These are phyloP conservation scores for Choreutis nemorana DNA, from an alignment of 2,888 invertebrate genomes.

Conservation along the genomic window DNA sequence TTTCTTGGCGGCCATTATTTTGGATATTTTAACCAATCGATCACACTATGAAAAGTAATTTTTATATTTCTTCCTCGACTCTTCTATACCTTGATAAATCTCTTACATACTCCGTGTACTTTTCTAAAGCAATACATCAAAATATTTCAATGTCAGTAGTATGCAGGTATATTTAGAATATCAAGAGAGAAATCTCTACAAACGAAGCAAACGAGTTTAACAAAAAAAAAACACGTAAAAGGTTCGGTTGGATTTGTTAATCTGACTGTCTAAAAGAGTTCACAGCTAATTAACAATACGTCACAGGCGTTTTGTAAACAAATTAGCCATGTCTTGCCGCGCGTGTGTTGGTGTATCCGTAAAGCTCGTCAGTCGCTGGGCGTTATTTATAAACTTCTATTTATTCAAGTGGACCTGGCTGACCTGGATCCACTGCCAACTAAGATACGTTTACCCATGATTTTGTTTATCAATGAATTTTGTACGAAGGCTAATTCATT, in stretches of 20 bases:
- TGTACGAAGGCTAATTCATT: no score
- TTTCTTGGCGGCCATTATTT: slow-evolving; percentile 39
- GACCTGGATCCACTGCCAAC: slow-evolving; percentile 52
- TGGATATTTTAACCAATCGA: slow-evolving; percentile 51
- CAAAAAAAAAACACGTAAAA: no score
- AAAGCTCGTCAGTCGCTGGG: slow-evolving; percentile 19
- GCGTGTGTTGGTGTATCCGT: slow-evolving; percentile 16
- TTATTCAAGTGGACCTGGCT: slow-evolving; percentile 43
- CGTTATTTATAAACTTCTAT: slow-evolving; percentile 58
- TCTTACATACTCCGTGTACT: slow-evolving; percentile 18
- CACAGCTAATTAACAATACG: slow-evolving; percentile 5
- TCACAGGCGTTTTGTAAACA: slow-evolving; percentile 19
- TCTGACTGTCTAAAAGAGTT: slow-evolving; percentile 1
- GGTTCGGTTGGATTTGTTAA: no score
- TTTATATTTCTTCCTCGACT: slow-evolving; percentile 6
- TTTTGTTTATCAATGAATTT: no score
- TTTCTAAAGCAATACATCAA: slow-evolving; percentile 21
- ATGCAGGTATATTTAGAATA: no score
- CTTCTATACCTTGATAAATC: slow-evolving; percentile 21
- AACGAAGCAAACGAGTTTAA: no score
- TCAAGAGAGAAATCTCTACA: no score
- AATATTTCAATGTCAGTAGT: slow-evolving; percentile 34
- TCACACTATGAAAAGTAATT: slow-evolving; percentile 25
- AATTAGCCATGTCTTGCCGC: slow-evolving; percentile 27
- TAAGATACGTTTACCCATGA: no score